Evolutionary conservation across 2,113 vertebrate genomes (phyloP), one percentile per base, ranked within the genome.

Genomic region (Gymnobelideus leadbeateri): DNA sequence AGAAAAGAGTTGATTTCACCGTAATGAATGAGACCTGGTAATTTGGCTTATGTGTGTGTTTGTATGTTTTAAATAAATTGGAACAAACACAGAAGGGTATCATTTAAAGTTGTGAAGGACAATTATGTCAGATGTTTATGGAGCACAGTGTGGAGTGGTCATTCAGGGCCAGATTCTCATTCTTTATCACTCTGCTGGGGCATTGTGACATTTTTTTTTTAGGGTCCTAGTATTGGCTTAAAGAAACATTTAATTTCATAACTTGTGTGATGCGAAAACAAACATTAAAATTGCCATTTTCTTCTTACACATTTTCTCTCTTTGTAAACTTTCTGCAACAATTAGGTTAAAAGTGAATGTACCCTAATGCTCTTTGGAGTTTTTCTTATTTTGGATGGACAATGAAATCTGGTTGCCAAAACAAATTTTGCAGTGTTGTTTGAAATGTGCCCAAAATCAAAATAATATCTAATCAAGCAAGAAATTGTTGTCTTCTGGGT

Each of bases 61-160:
- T 57, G 55, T 57, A 61, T 68, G 93, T 89, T 11, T 57, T 57
- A 57, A 57, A 57, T 68, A 25, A 51, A 10, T 26, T 6, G 47
- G 8, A 7, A 51, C 77, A 49, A 52, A 93, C 94, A 47, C 19
- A 95, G 54, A 46, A 94, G 90, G 16, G 55, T 92, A 51, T 51
- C 61, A 89, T 95, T 97, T 92, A 92, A 93, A 96, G 91, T 46
- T 92, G 77, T 93, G 91, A 94, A 97, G 94, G 93, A 92, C 91
- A 95, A 54, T 96, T 94, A 94, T 89, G 97, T 93, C n/a, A 97
- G 96, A 94, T 97, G 94, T 96, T 97, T 96, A 95, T 94, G 91
- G 95, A 96, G 95, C 95, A 91, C 57, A 93, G 89, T 89, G 94
- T 93, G 37, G 68, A 28, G 57, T 95, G 92, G 55, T 89, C 91